Evolutionary conservation across 2,113 vertebrate genomes (phyloP), one percentile per base, ranked within the genome.

Genomic region (Thamnophis sirtalis): DNA sequence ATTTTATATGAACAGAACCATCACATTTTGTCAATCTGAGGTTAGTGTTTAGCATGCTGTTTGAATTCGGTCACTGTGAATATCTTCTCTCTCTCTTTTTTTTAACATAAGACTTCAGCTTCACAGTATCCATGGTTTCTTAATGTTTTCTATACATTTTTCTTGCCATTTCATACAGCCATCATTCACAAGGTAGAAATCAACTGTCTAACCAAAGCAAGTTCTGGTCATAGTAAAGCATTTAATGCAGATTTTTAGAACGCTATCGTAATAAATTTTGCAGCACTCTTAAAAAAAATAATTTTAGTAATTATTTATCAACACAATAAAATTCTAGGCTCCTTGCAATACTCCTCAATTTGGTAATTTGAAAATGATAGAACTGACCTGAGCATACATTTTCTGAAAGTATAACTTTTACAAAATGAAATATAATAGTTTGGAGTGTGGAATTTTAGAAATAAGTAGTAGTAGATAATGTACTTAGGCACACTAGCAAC

Each of bases 341-440:
- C 22, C 80, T 88, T 92, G 91, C 63, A 88, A 13, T n/a, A 26
- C 51, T 88, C 26, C 60, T 56, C 55, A 26, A 51, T 63, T n/a
- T 91, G 56, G 49, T 68, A 24, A 13, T 68, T 24, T 91, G 63
- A 49, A 91, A 58, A 54, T 24, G 43, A 73, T n/a, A 88, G n/a
- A 26, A 84, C 33, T 84, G 68, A 89, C 33, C 28, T 92, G 38
- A 92, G 89, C 11, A 92, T 92, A 55, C 13, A 21, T 26, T 56
- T 56, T 58, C 48, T 56, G 87, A 84, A 84, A 89, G 84, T 63
- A 84, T 58, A 73, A n/a, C 28, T 68, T 68, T 68, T 68, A 68
- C 8, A 17, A 84, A 43, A 84, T 92, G 84, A 92, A 88, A 92
- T 68, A 80, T 84, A 86, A 88, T 91, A 87, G 84, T 60, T 13